A percentile compares a stretch with the other conserved stretches of the same genome.
phyloP scores from a whole-genome alignment of 2,797 vertebrate species.

The Sibirionetta formosa region DNA sequence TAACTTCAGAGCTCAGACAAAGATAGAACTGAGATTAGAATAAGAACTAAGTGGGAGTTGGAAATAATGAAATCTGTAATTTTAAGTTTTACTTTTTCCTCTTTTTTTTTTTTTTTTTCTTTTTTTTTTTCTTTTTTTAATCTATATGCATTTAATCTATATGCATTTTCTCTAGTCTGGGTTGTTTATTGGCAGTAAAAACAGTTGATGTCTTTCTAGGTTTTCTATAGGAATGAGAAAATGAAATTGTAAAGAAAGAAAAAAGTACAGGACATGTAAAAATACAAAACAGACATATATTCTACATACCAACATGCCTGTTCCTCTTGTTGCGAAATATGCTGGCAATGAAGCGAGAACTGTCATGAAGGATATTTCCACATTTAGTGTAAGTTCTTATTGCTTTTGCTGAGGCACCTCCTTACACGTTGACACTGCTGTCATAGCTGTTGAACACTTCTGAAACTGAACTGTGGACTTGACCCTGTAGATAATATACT shows the following conservation, averaged over 20 bases:
- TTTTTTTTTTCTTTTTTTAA: no score
- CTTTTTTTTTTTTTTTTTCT: no score
- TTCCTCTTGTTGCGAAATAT: neutral
- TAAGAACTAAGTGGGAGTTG: neutral
- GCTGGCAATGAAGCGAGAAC: neutral
- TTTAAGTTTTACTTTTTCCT: neutral
- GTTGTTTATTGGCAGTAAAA: neutral
- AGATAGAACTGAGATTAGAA: neutral
- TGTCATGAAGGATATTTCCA: neutral
- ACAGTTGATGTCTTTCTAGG: neutral
- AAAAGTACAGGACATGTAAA: neutral
- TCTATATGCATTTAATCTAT: neutral
- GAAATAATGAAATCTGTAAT: neutral
- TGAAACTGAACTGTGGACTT: neutral
- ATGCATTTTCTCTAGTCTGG: neutral
- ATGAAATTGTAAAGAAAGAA: neutral
- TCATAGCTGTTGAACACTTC: neutral
- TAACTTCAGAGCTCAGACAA: neutral
- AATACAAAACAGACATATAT: neutral
- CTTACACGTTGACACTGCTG: neutral
- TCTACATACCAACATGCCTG: slow-evolving; percentile 53
- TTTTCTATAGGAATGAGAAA: neutral
- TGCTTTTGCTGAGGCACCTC: neutral
- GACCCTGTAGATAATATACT: fast-evolving
- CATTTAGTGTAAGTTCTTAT: neutral